Conservation (phyloP, 2,888 invertebrate genomes). For the Trimorus sp. region DNA sequence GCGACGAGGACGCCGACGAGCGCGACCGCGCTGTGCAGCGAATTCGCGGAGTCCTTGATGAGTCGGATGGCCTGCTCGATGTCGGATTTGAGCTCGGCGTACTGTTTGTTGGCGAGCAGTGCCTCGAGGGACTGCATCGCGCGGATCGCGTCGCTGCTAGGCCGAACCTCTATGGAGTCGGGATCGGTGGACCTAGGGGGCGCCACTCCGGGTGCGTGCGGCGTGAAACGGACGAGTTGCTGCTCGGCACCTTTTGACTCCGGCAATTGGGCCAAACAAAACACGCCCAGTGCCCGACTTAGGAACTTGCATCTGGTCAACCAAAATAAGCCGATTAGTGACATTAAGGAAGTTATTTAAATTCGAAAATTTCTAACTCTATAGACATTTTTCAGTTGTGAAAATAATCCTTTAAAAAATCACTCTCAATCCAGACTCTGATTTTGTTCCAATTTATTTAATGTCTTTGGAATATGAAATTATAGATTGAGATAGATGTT, state of each 20-base stretch:
- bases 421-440: no score
- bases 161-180: slow-evolving; percentile 77
- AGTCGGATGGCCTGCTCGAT: slow-evolving; percentile 80
- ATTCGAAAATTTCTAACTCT: no score
- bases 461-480: no score
- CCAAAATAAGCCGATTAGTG: background rate
- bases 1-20: slow-evolving; percentile 82
- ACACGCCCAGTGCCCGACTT: slow-evolving; percentile 83
- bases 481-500: no score
- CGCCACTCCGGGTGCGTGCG: slow-evolving; percentile 79
- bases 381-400: no score
- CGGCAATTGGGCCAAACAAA: slow-evolving; percentile 83
- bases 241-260: slow-evolving; percentile 82
- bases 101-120: slow-evolving; percentile 80
- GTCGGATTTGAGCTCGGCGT: slow-evolving; percentile 79
- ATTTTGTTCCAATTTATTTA: no score
- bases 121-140: slow-evolving; percentile 81
- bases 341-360: no score
- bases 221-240: slow-evolving; percentile 77
- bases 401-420: no score
- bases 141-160: slow-evolving; percentile 80
- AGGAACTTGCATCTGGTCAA: slow-evolving; percentile 81
- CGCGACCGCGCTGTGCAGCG: slow-evolving; percentile 83
- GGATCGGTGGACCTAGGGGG: slow-evolving; percentile 73
- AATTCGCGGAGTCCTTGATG: slow-evolving; percentile 83